A percentile compares a stretch with the other conserved stretches of the same genome.
These are phyloP conservation scores for Dicrurus megarhynchus DNA, from an alignment of 2,113 vertebrate species.

Conservation along the genomic window DNA sequence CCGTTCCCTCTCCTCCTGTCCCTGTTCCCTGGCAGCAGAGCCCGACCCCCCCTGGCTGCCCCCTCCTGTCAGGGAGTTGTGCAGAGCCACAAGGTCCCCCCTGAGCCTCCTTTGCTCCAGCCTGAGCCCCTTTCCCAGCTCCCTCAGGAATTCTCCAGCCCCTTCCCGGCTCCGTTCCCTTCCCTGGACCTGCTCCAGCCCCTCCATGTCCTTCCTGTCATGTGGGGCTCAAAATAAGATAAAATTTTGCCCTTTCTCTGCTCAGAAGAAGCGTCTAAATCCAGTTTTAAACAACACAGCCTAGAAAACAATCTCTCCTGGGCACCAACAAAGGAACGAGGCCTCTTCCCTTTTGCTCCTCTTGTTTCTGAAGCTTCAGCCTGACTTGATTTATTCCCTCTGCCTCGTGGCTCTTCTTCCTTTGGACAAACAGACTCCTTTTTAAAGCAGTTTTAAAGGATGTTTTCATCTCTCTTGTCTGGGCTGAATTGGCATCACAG, in stretches of 20 bases:
- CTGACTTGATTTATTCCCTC: not conserved
- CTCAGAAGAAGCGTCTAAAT: not conserved
- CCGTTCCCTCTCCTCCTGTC: not conserved
- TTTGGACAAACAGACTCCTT: not conserved
- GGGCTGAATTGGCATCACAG: not conserved
- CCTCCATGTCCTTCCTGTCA: not conserved
- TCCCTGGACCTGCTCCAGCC: fast-evolving
- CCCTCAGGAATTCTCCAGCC: not conserved
- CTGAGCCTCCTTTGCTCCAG: not conserved
- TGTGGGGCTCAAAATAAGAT: fast-evolving
- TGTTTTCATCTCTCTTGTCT: not conserved
- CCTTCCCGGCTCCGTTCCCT: not conserved
- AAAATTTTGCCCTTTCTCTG: not conserved
- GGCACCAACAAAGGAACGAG: not conserved
- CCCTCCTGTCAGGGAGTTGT: not conserved
- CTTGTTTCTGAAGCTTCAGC: not conserved
- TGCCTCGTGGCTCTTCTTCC: not conserved
- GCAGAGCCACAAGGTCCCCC: not conserved
- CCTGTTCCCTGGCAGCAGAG: not conserved
- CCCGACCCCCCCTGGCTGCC: not conserved
- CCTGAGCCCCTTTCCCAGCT: not conserved
- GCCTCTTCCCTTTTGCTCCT: not conserved
- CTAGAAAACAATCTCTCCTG: not conserved
- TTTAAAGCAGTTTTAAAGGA: not conserved
- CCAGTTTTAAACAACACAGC: not conserved